Conservation (phyloP, 1,140 invertebrate genomes). For the Aphelinus atriplicis region DNA sequence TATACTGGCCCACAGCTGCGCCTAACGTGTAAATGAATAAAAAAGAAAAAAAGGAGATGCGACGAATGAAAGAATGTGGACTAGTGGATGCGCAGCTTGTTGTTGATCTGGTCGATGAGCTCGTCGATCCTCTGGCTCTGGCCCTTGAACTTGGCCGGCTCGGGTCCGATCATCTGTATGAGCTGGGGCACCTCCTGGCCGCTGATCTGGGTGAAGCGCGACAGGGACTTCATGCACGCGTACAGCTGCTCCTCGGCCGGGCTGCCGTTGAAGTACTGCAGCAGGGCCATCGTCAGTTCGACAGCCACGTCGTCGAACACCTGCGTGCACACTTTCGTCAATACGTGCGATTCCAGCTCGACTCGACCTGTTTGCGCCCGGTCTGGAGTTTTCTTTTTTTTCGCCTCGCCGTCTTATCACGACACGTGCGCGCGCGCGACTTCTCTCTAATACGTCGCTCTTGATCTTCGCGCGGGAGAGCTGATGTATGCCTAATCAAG, state of each 20-base stretch:
- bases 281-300: conserved; percentile 90
- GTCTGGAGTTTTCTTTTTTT: neutral
- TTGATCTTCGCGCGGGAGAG: no score
- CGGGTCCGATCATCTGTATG: conserved; percentile 92
- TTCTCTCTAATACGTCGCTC: no score
- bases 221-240: conserved; percentile 81
- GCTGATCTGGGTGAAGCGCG: conserved; percentile 82
- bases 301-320: conserved; percentile 94
- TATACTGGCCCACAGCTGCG: no score
- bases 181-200: conserved; percentile 86
- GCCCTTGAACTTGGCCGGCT: conserved; percentile 83
- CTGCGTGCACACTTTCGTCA: conserved; percentile 60
- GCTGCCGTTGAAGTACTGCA: conserved; percentile 86
- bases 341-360: neutral
- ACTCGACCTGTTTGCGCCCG: neutral
- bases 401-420: neutral
- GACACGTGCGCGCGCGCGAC: neutral
- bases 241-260: conserved; percentile 83
- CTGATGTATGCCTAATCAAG: no score
- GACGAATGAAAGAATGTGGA: no score
- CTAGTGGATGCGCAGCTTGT: conserved; percentile 65
- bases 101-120: conserved; percentile 78
- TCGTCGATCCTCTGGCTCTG: conserved; percentile 82
- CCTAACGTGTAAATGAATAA: conserved; percentile 1
- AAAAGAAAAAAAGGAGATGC: conserved; percentile 45